Conservation (phyloP, 2,888 invertebrate genomes). For the Harmothoe impar region DNA sequence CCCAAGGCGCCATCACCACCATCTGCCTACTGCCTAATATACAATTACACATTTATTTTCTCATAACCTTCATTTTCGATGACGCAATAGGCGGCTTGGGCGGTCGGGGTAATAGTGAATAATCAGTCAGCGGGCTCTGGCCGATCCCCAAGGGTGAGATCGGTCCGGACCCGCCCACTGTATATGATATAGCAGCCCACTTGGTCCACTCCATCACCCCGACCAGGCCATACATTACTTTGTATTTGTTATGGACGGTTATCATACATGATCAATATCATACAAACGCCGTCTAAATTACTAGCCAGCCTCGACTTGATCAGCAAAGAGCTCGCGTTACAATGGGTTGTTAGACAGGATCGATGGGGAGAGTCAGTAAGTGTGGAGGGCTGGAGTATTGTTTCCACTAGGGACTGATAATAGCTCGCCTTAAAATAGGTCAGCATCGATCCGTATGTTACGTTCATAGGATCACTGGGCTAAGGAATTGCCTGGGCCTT, state of each 20-base stretch:
- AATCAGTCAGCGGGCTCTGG: neutral
- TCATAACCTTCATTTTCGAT: slow-evolving; percentile 34
- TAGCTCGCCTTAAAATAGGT: slow-evolving; percentile 13
- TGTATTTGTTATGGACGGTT: slow-evolving; percentile 46
- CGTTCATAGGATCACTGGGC: slow-evolving; percentile 1
- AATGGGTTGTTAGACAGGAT: slow-evolving; percentile 1
- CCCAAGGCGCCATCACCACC: neutral
- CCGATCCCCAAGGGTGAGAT: slow-evolving; percentile 4
- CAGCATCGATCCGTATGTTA: slow-evolving; percentile 19
- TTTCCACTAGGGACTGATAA: slow-evolving; percentile 21
- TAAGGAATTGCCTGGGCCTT: neutral
- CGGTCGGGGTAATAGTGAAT: neutral
- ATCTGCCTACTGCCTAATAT: slow-evolving; percentile 43
- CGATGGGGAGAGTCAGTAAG: neutral
- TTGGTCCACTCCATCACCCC: slow-evolving; percentile 14
- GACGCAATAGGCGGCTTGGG: slow-evolving; percentile 1
- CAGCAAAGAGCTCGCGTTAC: neutral
- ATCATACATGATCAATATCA: slow-evolving; percentile 44
- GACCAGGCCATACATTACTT: slow-evolving; percentile 18
- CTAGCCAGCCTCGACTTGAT: slow-evolving; percentile 19
- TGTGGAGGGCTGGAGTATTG: neutral
- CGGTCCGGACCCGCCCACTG: neutral
- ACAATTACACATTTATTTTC: slow-evolving; percentile 42
- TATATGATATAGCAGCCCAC: slow-evolving; percentile 8
- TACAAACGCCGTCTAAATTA: slow-evolving; percentile 36